A percentile compares a stretch with the other conserved stretches of the same genome.
These are phyloP conservation scores for Adelges cooleyi DNA, from an alignment of 1,140 invertebrate genomes.

Conservation along the genomic window DNA sequence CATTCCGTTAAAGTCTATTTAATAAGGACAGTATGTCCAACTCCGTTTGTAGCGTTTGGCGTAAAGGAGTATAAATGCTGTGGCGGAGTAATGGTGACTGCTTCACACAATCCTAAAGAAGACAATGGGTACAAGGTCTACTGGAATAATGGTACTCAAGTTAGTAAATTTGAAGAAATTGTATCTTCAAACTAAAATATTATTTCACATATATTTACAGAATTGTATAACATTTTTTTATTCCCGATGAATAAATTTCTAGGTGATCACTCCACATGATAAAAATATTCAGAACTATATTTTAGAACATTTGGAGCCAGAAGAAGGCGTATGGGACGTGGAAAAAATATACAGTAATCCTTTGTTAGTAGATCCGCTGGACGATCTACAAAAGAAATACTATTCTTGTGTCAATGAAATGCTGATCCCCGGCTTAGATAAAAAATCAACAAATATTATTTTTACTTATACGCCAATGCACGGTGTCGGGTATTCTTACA, in stretches of 20 bases:
- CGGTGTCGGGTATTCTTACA: conserved; percentile 81
- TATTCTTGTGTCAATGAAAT: not conserved
- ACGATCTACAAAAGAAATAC: conserved; percentile 41
- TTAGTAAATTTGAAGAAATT: conserved; percentile 33
- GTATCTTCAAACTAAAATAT: not conserved
- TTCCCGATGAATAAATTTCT: conserved; percentile 32
- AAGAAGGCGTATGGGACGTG: conserved; percentile 53
- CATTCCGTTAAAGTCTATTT: conserved; percentile 70
- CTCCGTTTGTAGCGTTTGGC: conserved; percentile 83
- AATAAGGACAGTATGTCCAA: conserved; percentile 71
- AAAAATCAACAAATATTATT: conserved; percentile 45
- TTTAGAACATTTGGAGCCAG: conserved; percentile 60
- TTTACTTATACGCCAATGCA: conserved; percentile 96
- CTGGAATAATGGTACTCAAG: conserved; percentile 84
- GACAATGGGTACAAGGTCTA: conserved; percentile 99
- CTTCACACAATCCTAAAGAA: conserved; percentile 97
- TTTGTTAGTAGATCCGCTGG: conserved; percentile 45
- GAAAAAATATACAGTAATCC: conserved; percentile 28
- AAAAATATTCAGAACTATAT: conserved; percentile 75
- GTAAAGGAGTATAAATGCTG: conserved; percentile 56
- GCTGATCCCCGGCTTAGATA: conserved; percentile 5
- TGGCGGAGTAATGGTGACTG: conserved; percentile 90
- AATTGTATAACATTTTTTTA: conserved; percentile 4
- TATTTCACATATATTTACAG: no score
- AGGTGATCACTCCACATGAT: conserved; percentile 89